phyloP scores from a whole-genome alignment of 2,797 vertebrate species.

The Lutjanus campechanus region DNA sequence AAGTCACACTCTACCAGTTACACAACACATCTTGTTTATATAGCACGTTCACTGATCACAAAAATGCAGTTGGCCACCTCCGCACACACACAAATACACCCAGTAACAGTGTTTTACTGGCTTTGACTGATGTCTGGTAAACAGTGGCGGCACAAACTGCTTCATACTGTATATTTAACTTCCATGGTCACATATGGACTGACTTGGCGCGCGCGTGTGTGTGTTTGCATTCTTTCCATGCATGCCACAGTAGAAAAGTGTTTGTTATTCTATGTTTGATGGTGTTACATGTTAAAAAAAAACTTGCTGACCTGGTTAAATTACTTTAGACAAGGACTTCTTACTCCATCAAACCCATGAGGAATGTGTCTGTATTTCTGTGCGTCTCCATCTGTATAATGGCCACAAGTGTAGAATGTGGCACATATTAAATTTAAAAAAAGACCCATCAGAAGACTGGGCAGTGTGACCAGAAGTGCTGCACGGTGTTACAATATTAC shows the following conservation, averaged over 20 bases:
- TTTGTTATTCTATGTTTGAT: slow-evolving; percentile 37
- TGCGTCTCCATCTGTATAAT: slow-evolving; percentile 18
- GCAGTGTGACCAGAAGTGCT: not conserved
- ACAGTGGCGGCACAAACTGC: slow-evolving; percentile 9
- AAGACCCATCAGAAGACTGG: not conserved
- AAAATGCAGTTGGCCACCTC: slow-evolving; percentile 1
- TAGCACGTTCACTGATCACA: slow-evolving; percentile 17
- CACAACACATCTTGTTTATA: slow-evolving; percentile 23
- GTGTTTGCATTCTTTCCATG: slow-evolving; percentile 22
- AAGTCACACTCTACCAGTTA: slow-evolving; percentile 15
- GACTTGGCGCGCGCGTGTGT: slow-evolving; percentile 6
- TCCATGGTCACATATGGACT: slow-evolving; percentile 27
- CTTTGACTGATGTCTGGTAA: slow-evolving; percentile 34
- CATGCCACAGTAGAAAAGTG: slow-evolving; percentile 1
- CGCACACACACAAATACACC: not conserved
- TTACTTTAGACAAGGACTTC: slow-evolving; percentile 25
- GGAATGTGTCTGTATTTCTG: slow-evolving; percentile 20
- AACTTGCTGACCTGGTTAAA: slow-evolving; percentile 1
- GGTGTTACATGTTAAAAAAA: slow-evolving; percentile 2
- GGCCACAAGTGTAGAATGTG: slow-evolving; percentile 39
- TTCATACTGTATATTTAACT: slow-evolving; percentile 23
- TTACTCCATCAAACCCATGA: slow-evolving; percentile 23
- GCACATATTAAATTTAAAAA: not conserved
- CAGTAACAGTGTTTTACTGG: slow-evolving; percentile 12
- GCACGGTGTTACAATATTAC: not conserved